These are phyloP conservation scores for Lacanobia oleracea DNA, from an alignment of 2,888 invertebrate genomes.

Conservation along the genomic window DNA sequence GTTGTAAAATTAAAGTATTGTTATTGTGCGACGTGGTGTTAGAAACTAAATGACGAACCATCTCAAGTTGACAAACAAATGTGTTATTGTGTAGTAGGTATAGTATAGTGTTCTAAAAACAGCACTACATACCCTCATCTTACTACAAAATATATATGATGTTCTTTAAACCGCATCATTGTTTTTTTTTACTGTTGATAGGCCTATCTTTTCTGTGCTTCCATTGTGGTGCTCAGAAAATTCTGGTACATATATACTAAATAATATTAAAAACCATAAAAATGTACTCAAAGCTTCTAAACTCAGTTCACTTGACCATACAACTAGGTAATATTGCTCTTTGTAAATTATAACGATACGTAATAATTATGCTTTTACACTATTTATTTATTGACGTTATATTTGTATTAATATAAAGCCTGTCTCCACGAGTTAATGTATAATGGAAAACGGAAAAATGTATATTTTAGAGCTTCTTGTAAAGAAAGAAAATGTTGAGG, in stretches of 20 bases:
- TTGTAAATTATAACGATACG: conserved; percentile 70
- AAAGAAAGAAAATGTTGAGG: conserved; percentile 72
- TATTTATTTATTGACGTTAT: conserved; percentile 87
- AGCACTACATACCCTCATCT: not conserved
- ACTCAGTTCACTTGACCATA: conserved; percentile 21
- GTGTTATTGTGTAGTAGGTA: too few species aligned
- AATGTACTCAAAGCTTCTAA: conserved; percentile 16
- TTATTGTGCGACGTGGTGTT: conserved; percentile 29
- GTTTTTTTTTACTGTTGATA: conserved; percentile 3
- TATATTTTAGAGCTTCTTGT: conserved; percentile 73
- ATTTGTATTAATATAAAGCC: conserved; percentile 79
- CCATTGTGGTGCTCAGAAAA: conserved; percentile 7
- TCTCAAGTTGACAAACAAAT: not conserved
- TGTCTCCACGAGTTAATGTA: conserved; percentile 66
- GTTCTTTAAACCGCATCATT: conserved; percentile 13
- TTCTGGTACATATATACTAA: conserved; percentile 30
- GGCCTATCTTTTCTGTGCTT: conserved; percentile 12
- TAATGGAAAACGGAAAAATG: conserved; percentile 54
- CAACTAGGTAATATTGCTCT: conserved; percentile 26
- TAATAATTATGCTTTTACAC: conserved; percentile 82
- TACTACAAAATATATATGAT: not conserved
- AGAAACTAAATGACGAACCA: conserved; percentile 30
- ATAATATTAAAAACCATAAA: conserved; percentile 19
- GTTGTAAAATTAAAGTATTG: not conserved
- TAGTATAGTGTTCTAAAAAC: not conserved